Percentiles rank a stretch among this genome's conserved stretches.
These are phyloP conservation scores for Quiscalus mexicanus DNA, from an alignment of 2,113 vertebrate species.

Conservation along the genomic window DNA sequence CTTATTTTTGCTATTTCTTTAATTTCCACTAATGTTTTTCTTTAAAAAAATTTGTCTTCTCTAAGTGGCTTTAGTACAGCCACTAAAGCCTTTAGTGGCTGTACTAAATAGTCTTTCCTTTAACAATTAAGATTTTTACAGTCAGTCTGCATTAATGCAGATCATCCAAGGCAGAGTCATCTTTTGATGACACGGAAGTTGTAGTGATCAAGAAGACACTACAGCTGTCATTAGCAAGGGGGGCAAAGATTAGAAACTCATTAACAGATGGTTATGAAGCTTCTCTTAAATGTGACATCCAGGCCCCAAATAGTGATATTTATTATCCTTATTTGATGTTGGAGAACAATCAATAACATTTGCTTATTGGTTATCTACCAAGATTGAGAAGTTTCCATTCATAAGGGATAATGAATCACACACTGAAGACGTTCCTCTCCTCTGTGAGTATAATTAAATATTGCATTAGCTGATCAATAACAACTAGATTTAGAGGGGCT, in stretches of 20 bases:
- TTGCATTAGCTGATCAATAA: slow-evolving; percentile 54
- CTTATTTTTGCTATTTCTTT: not conserved
- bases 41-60: not conserved
- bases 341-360: slow-evolving; percentile 36
- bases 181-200: not conserved
- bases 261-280: slow-evolving; percentile 26
- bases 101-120: not conserved
- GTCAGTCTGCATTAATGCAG: not conserved
- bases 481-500: slow-evolving; percentile 18
- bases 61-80: not conserved
- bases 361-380: slow-evolving; percentile 38
- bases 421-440: slow-evolving; percentile 16
- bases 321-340: slow-evolving; percentile 41
- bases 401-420: slow-evolving; percentile 33
- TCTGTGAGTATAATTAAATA: slow-evolving; percentile 19
- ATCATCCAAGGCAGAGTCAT: slow-evolving; percentile 7
- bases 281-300: not conserved
- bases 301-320: slow-evolving; percentile 20
- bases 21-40: not conserved
- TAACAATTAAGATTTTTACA: not conserved
- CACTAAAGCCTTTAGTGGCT: no score
- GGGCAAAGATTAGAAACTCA: slow-evolving; percentile 36
- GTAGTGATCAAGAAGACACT: not conserved
- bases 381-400: slow-evolving; percentile 43
- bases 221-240: not conserved